Evolutionary conservation across 2,113 vertebrate species (phyloP), one percentile per base, ranked within the genome.

Genomic region (Brachirus orientalis): DNA sequence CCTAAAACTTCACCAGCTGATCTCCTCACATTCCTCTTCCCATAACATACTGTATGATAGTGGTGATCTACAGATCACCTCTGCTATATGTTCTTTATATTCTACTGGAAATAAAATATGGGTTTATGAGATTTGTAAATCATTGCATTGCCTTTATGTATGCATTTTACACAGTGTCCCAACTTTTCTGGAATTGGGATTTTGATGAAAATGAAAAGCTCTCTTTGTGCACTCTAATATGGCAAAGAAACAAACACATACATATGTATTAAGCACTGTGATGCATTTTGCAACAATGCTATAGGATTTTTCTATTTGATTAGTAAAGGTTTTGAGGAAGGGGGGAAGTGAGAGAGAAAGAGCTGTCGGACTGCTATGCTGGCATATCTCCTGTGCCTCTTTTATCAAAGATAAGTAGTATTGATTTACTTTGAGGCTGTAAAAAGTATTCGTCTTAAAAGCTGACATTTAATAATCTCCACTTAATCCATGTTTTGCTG

Each of bases 391-490:
- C 77, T 59, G 76, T 72, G 82, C 71, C 84, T 90, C 90, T 92
- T 92, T 90, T 92, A 92, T 92, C 91, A 91, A 87, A 91, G 90
- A 91, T 92, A 92, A 93, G 91, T 88, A 91, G 84, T 91, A 93
- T 93, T 91, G 91, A 92, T 92, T 91, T 88, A 85, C 90, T 91
- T 89, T 89, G 87, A 87, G 86, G 88, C 86, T 88, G 91, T 86
- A 90, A 92, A 92, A 93, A 89, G 88, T 90, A 90, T 91, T 91
- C 83, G 86, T 86, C 64, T 91, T 90, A 91, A 90, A 87, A 90
- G 88, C 90, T 92, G 90, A 91, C 91, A 92, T 93, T 92, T 92
- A 92, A 93, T 92, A 92, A 93, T 92, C 92, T 92, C 83, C 77
- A 69, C 75, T 84, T 92, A 91, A 92, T 92, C 91, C 90, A 80